Evolutionary conservation across 2,113 vertebrate species (phyloP).

Genomic region (Hemiscyllium ocellatum): DNA sequence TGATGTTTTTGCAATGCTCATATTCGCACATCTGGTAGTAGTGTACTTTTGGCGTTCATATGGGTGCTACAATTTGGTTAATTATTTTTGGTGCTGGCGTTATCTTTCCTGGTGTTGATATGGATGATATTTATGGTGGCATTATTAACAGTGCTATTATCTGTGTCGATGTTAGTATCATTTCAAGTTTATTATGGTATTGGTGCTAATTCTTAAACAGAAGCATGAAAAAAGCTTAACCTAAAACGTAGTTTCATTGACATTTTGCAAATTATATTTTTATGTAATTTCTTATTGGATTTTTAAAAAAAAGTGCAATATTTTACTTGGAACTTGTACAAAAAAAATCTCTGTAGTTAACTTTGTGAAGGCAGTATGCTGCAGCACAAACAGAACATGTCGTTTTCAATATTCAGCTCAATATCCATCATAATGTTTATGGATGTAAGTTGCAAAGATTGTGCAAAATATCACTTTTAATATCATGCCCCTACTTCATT

Average conservation of each 20-base stretch:
- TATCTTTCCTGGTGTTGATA: neutral
- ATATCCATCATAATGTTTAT: neutral
- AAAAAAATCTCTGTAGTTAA: neutral
- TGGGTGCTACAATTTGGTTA: neutral
- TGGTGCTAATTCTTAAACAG: neutral
- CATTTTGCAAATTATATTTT: neutral
- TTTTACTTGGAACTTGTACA: neutral
- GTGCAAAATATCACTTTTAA: neutral
- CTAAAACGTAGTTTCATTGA: neutral
- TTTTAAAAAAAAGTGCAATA: neutral
- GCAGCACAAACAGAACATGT: neutral
- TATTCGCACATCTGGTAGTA: neutral
- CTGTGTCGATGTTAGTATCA: neutral
- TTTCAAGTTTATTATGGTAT: neutral
- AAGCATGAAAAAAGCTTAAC: neutral
- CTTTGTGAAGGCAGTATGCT: neutral
- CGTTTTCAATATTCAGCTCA: neutral
- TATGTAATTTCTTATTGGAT: neutral
- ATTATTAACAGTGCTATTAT: neutral
- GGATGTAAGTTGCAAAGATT: neutral
- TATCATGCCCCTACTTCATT: neutral
- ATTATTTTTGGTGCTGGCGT: neutral
- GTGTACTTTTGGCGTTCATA: neutral
- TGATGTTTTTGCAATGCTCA: neutral
- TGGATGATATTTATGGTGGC: neutral